Evolutionary conservation across 1,140 invertebrate species (phyloP).

Genomic region (Drosophila dunni): DNA sequence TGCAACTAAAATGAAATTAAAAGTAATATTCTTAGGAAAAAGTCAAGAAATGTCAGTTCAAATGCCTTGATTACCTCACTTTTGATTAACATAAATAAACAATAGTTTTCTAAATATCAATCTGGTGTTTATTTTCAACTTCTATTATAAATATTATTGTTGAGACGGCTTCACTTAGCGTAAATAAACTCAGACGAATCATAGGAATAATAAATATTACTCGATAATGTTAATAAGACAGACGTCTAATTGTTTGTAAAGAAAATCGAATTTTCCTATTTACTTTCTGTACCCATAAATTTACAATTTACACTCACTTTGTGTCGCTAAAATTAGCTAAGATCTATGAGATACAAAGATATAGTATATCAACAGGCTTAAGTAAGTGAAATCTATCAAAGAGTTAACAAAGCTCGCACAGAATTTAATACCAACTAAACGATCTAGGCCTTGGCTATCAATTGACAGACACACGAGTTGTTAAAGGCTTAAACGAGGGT

Average conservation of each 20-base stretch:
- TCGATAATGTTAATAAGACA: no score
- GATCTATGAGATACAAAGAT: not conserved
- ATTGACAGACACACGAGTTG: slow-evolving; percentile 16
- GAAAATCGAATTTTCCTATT: no score
- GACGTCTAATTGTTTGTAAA: no score
- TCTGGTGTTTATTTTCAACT: not conserved
- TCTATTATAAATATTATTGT: not conserved
- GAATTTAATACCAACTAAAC: slow-evolving; percentile 22
- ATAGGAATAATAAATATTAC: no score
- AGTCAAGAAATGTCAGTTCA: no score
- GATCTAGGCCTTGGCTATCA: slow-evolving; percentile 51
- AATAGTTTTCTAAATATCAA: not conserved
- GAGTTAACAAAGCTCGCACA: slow-evolving; percentile 3
- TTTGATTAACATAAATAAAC: no score
- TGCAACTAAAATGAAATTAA: no score
- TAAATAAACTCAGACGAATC: not conserved
- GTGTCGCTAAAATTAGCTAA: not conserved
- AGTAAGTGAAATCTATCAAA: slow-evolving; percentile 6
- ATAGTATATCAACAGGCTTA: not conserved
- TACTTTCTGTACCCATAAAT: no score
- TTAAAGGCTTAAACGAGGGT: not conserved
- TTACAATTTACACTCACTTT: not conserved
- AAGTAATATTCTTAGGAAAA: no score
- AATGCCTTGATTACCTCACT: no score
- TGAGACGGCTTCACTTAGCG: not conserved